Evolutionary conservation across 64 coral and sea anemone genomes (phyloP), one percentile per base, ranked within the genome.

Genomic region (Acropora yongei): DNA sequence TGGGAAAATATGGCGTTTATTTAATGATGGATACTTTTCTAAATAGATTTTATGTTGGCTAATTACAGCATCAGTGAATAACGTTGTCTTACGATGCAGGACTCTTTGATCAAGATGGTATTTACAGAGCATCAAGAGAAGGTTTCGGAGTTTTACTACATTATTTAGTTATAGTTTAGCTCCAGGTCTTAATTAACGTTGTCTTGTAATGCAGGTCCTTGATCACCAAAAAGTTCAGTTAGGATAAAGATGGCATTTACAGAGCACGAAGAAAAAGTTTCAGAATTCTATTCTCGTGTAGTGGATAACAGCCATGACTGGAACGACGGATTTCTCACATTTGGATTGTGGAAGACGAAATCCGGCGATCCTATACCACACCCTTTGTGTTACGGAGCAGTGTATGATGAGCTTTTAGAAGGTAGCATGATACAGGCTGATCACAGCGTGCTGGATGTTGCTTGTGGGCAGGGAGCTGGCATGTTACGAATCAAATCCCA

Each of bases 91-190:
- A 6, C 42, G 16, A 75, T 75, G 18, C 18, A 75, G 73, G 73
- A 75, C n/a, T 75, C 60, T 40, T 30, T 75, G 18, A 88, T 17
- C 45, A 2, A 60, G 30, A 93, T 87, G 91, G 82, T 67, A 48
- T 55, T 58, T 79, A 69, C 82, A 8, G 50, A 93, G 72, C 91
- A 93, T 75, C 78, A 93, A 80, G 74, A 67, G 18, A 93, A 93
- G 13, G 91, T 93, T 84, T 93, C 91, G 8, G 17, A 87, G 3
- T 93, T 93, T 87, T 93, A 87, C 77, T 93, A 79, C 2, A 47
- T 30, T 16, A 92, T 92, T 92, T 65, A 65, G 60, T 65, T 65
- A 0, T 65, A 65, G 60, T 0, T 65, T 65, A 65, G 60, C 60
- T 65, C 60, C 60, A 65, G 60, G 60, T 65, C 60, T 65, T 65